Conservation (phyloP, 1,140 invertebrate species). For the Calliopsis andreniformis region DNA sequence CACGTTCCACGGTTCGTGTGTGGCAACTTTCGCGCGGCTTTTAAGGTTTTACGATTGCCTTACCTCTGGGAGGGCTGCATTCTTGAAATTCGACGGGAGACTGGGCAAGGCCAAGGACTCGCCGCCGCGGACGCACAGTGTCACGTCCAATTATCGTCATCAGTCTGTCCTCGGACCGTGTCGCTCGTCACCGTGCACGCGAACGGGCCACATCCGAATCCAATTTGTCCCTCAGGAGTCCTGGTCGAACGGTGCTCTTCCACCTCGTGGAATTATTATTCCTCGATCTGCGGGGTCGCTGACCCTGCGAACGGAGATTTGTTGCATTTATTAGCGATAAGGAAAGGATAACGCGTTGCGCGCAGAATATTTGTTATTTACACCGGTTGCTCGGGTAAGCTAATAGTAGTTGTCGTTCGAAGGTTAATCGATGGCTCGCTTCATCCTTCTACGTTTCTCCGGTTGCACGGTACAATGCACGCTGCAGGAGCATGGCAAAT, state of each 20-base stretch:
- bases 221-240: conserved; percentile 10
- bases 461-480: too few species aligned
- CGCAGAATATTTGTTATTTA: too few species aligned
- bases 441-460: too few species aligned
- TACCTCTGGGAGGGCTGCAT: neutral
- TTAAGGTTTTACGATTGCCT: neutral
- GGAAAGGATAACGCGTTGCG: too few species aligned
- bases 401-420: too few species aligned
- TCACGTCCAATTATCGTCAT: conserved; percentile 24
- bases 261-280: neutral
- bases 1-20: neutral
- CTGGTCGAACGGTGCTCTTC: neutral
- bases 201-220: conserved; percentile 27
- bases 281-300: neutral
- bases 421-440: too few species aligned
- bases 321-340: neutral
- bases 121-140: neutral
- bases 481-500: too few species aligned
- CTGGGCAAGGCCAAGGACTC: neutral
- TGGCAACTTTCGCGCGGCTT: neutral
- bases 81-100: conserved; percentile 23
- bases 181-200: conserved; percentile 17
- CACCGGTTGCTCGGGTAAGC: too few species aligned
- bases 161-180: neutral
- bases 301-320: neutral